Percentiles rank a stretch among this genome's conserved stretches.
phyloP scores from a whole-genome alignment of 2,797 vertebrate species.

The Anguilla obscura region DNA sequence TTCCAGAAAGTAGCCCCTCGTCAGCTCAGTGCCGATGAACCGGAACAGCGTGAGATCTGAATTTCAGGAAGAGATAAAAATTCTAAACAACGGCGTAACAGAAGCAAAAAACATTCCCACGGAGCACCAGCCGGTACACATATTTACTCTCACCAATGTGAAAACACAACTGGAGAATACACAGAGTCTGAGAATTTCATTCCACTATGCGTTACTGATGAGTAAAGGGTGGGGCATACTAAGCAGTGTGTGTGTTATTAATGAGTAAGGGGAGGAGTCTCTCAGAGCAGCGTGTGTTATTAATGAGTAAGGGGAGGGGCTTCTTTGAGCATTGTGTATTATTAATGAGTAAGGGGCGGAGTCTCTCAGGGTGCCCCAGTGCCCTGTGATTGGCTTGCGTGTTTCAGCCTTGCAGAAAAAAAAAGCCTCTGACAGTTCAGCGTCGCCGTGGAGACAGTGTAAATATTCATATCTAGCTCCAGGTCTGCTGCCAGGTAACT shows the following conservation, averaged over 20 bases:
- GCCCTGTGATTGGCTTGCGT: background rate
- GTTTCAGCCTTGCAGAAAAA: background rate
- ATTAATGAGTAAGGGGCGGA: background rate
- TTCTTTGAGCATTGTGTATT: background rate
- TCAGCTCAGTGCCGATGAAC: conserved; percentile 94
- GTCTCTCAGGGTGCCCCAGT: no score
- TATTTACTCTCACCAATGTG: background rate
- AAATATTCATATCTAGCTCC: background rate
- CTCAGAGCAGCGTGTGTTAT: background rate
- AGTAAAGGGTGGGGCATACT: background rate
- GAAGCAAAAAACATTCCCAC: background rate
- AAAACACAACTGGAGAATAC: background rate
- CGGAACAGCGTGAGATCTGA: conserved; percentile 89
- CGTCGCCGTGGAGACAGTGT: background rate
- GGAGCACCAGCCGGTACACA: background rate
- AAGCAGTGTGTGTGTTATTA: background rate
- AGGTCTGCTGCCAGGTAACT: background rate
- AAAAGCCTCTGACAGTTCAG: background rate
- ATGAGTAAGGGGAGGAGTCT: background rate
- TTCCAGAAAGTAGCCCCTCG: conserved; percentile 97
- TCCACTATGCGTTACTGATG: background rate
- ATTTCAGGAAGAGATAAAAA: conserved; percentile 32
- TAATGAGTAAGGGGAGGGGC: background rate
- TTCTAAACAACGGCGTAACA: conserved; percentile 27
- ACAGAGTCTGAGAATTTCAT: background rate